Evolutionary conservation across 2,888 invertebrate species (phyloP).

Genomic region (Leptinotarsa juncta): DNA sequence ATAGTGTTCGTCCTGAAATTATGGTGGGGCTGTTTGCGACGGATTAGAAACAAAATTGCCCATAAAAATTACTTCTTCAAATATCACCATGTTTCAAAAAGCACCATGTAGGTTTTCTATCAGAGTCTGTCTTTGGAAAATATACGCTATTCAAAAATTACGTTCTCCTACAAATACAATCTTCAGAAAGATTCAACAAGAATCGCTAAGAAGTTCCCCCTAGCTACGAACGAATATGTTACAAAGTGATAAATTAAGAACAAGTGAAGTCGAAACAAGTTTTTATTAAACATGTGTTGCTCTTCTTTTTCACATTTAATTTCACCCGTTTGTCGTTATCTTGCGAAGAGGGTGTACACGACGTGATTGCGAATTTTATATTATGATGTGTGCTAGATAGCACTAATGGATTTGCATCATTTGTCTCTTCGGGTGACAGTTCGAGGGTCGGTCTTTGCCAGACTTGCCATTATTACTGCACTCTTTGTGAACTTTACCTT

Average conservation of each 20-base stretch:
- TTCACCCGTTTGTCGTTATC: constrained; percentile 49
- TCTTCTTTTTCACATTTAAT: constrained; percentile 46
- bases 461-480: constrained; percentile 32
- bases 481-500: constrained; percentile 33
- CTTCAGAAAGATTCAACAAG: not conserved
- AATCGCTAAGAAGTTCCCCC: not conserved
- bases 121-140: too few relatives aligned
- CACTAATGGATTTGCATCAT: constrained; percentile 60
- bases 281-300: constrained; percentile 56
- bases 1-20: too few relatives aligned
- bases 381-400: constrained; percentile 52
- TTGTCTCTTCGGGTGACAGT: constrained; percentile 56
- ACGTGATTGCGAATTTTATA: constrained; percentile 43
- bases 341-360: constrained; percentile 39
- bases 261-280: constrained; percentile 38
- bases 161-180: not conserved
- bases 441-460: constrained; percentile 45
- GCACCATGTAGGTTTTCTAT: too few relatives aligned
- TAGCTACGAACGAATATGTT: constrained; percentile 8
- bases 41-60: too few relatives aligned
- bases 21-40: too few relatives aligned
- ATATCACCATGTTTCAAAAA: too few relatives aligned
- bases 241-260: constrained; percentile 43
- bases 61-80: too few relatives aligned
- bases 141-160: too few relatives aligned